A percentile compares a stretch with the other conserved stretches of the same genome.
Conservation (phyloP, 2,888 invertebrate genomes). For the Torymus aiolomorphi region DNA sequence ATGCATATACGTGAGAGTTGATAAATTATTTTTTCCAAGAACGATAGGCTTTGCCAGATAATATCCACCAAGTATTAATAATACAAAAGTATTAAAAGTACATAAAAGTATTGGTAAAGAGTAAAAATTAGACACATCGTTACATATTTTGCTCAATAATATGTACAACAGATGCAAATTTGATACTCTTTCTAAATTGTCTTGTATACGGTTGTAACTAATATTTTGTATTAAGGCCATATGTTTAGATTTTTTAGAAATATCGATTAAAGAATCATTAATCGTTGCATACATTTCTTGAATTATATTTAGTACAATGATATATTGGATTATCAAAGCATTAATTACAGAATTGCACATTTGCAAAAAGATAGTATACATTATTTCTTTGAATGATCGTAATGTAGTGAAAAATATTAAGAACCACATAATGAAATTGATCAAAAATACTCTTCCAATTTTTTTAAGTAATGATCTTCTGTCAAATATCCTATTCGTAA, state of each 20-base stretch:
- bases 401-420: no score
- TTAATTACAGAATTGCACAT: no score
- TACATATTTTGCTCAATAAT: not conserved
- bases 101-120: not conserved
- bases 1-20: not conserved
- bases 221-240: not conserved
- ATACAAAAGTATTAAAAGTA: not conserved
- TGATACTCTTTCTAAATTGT: not conserved
- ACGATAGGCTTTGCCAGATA: not conserved
- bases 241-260: not conserved
- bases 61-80: not conserved
- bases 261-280: no score
- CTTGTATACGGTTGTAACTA: not conserved
- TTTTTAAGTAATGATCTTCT: no score
- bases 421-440: no score
- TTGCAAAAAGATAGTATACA: no score
- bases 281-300: no score
- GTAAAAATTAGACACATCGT: not conserved
- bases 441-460: no score
- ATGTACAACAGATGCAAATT: not conserved
- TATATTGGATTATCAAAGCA: no score
- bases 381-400: no score
- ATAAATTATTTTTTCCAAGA: not conserved
- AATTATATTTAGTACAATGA: no score
- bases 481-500: no score